Evolutionary conservation across 2,113 vertebrate species (phyloP).

Genomic region (Cavia porcellus): DNA sequence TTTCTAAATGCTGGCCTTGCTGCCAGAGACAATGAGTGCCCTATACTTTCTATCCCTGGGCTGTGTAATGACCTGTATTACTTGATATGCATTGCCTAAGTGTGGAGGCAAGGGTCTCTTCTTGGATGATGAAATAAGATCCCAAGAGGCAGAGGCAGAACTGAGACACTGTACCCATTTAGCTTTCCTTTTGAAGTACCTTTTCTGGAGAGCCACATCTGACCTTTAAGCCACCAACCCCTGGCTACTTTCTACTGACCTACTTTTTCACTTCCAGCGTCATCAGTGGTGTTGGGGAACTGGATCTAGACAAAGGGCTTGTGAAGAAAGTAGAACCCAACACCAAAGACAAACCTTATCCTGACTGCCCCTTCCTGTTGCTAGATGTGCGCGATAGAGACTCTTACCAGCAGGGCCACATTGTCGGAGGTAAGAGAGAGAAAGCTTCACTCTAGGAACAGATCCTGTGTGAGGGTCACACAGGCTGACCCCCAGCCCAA

Average conservation of each 20-base stretch:
- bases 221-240: conserved; percentile 49
- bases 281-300: conserved; percentile 95
- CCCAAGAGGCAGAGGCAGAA: conserved; percentile 10
- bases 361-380: conserved; percentile 96
- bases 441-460: neutral
- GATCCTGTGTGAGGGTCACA: neutral
- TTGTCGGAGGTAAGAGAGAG: conserved; percentile 92
- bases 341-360: conserved; percentile 89
- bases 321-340: conserved; percentile 76
- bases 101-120: neutral
- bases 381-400: conserved; percentile 95
- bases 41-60: neutral
- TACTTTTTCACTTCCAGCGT: conserved; percentile 87
- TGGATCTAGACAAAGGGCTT: conserved; percentile 90
- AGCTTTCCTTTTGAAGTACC: conserved; percentile 41
- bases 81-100: neutral
- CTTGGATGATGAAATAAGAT: neutral
- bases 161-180: neutral
- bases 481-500: too few relatives aligned
- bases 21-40: neutral
- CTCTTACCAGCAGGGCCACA: conserved; percentile 93
- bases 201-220: conserved; percentile 21
- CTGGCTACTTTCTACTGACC: conserved; percentile 40
- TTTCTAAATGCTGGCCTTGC: neutral
- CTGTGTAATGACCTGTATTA: neutral